phyloP scores from a whole-genome alignment of 2,888 invertebrate genomes.

The Parelbella ahira region DNA sequence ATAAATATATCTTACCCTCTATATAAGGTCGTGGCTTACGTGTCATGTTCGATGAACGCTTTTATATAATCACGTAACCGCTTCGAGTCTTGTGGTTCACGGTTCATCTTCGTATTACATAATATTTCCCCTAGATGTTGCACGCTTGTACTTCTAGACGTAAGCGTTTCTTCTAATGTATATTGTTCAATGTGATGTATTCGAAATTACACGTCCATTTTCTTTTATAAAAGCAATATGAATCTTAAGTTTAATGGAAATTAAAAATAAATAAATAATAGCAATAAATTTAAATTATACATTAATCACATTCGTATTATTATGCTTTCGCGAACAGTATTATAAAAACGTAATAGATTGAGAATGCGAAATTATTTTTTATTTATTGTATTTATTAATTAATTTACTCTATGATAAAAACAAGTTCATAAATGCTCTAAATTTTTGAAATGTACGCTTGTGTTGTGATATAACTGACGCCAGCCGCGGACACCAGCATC shows the following conservation, averaged over 20 bases:
- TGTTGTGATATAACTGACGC: conserved; percentile 33
- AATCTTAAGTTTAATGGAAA: conserved; percentile 31
- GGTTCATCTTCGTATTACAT: conserved; percentile 20
- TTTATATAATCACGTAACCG: conserved; percentile 28
- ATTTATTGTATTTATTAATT: conserved; percentile 26
- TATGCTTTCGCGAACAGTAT: conserved; percentile 50
- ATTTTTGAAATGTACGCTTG: conserved; percentile 25
- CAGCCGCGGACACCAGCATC: too few relatives aligned
- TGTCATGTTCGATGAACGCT: conserved; percentile 42
- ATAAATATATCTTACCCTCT: conserved; percentile 43
- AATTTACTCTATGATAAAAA: conserved; percentile 10
- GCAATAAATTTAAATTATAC: conserved; percentile 51
- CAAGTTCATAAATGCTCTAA: conserved; percentile 14
- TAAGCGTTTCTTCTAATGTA: conserved; percentile 54
- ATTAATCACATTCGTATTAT: conserved; percentile 40
- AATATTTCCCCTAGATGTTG: conserved; percentile 45
- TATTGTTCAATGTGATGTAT: conserved; percentile 52
- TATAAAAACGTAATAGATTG: conserved; percentile 37
- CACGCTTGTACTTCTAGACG: conserved; percentile 54
- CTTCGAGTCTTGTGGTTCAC: conserved; percentile 27
- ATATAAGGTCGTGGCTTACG: conserved; percentile 62
- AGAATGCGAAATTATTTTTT: conserved; percentile 36
- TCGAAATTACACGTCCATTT: conserved; percentile 57
- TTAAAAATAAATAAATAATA: conserved; percentile 46
- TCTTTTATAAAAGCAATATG: conserved; percentile 56